phyloP scores from a whole-genome alignment of 35 echinoderm and acorn worm genomes.

The Anneissia japonica region DNA sequence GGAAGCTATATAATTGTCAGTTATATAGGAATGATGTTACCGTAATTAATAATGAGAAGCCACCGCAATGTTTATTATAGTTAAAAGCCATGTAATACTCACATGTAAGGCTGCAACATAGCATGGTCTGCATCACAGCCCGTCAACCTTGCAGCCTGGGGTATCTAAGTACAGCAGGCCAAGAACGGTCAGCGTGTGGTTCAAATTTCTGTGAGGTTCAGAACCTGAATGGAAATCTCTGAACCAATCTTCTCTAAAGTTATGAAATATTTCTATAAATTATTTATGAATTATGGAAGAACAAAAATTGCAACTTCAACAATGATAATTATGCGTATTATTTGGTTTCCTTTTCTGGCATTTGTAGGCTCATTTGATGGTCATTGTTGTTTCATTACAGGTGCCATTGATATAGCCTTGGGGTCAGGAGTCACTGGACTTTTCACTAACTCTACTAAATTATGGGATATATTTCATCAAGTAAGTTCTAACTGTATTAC shows the following conservation, averaged over 20 bases:
- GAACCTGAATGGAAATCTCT: not conserved
- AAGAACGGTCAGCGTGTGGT: too few relatives aligned
- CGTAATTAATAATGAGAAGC: too few relatives aligned
- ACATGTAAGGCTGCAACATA: too few relatives aligned
- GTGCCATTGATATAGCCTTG: conserved; percentile 77
- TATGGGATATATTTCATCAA: conserved; percentile 50
- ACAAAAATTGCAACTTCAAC: not conserved
- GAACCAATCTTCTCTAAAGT: not conserved
- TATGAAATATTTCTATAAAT: not conserved
- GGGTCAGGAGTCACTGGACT: conserved; percentile 74
- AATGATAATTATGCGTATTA: not conserved
- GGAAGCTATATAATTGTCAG: too few relatives aligned
- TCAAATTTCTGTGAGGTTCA: not conserved
- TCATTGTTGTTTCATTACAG: conserved; percentile 52
- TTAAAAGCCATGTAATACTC: too few relatives aligned
- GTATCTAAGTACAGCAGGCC: too few relatives aligned
- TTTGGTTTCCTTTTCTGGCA: not conserved
- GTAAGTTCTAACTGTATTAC: conserved; percentile 10
- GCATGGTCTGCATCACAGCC: too few relatives aligned
- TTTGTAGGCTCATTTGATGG: too few relatives aligned
- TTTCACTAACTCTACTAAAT: conserved; percentile 52
- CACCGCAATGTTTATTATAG: too few relatives aligned
- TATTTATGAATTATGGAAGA: not conserved
- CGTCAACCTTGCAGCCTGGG: too few relatives aligned
- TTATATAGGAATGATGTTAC: too few relatives aligned